phyloP scores from a whole-genome alignment of 2,888 invertebrate genomes.

The Agriopis marginaria region DNA sequence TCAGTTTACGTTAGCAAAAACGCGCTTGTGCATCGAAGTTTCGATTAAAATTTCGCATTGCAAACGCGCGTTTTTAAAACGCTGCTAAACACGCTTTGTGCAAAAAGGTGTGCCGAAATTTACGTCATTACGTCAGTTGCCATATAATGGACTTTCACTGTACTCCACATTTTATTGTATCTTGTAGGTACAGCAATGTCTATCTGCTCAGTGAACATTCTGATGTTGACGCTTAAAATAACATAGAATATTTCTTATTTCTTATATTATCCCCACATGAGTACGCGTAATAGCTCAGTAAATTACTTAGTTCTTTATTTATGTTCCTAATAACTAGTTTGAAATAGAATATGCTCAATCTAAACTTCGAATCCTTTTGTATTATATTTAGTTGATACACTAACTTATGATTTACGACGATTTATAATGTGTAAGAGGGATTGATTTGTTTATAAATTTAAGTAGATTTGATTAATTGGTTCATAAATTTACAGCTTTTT shows the following conservation, averaged over 20 bases:
- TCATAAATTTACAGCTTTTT: no score
- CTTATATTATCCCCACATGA: constrained; percentile 1
- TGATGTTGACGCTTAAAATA: constrained; percentile 14
- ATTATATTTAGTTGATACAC: not conserved
- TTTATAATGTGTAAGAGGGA: no score
- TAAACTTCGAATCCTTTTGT: constrained; percentile 10
- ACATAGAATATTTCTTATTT: constrained; percentile 9
- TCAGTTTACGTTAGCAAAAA: no score
- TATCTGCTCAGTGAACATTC: constrained; percentile 4
- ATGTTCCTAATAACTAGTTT: constrained; percentile 7
- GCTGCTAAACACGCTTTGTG: no score
- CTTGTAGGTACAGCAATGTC: not conserved
- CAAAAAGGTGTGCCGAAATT: no score
- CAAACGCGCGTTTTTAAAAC: no score
- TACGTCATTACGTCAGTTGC: no score
- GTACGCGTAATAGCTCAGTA: not conserved
- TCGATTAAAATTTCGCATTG: no score
- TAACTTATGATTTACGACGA: no score
- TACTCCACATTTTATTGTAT: not conserved
- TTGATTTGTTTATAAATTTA: no score
- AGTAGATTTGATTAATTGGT: no score
- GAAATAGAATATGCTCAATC: not conserved
- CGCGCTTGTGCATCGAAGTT: no score
- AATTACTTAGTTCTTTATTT: constrained; percentile 9
- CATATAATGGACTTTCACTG: not conserved